Evolutionary conservation across 1,140 invertebrate species (phyloP), one percentile per base, ranked within the genome.

Genomic region (Himalopsyche phryganea): DNA sequence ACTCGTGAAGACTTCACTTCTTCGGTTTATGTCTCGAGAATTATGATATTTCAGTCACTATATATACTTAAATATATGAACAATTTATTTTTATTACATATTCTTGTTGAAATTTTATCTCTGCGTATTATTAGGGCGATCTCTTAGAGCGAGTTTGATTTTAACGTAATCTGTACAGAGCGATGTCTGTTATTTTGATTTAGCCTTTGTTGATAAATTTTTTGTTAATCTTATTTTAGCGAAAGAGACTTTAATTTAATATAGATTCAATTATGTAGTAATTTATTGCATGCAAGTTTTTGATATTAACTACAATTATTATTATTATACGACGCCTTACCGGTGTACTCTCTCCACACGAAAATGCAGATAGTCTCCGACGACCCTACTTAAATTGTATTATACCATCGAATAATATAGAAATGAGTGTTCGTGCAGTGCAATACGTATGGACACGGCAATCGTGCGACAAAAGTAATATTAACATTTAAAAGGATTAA

Each of bases 221-320:
- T 60, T 57, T 56, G 59, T 61, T 61, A 61, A 61, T 52, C 51
- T 60, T 60, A 60, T 53, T 60, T 42, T 61, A 61, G 59, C 42
- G 51, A 55, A 32, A 44, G 40, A 56, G 40, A 56, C 38, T 56
- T 56, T 61, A 38, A 50, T 36, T 57, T 53, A 59, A 40, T 53
- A 42, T 50, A 36, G 33, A 50, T 9, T 38, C 36, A 50, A 36
- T 11, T 13, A 38, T 53, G 47, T 19, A 35, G 48, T 58, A 58
- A 45, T 60, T 60, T 51, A 57, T 51, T 59, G 56, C 56, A 45
- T 55, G 61, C 50, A 49, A 46, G 60, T 40, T 28, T 62, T 62
- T 42, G 52, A 51, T 57, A 50, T 35, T 57, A 51, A 40, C 15
- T 44, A 45, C 35, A 47, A 48, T 40, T 48, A 47, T 50, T 42